phyloP scores from a whole-genome alignment of 2,113 vertebrate species.

The Oreochromis spilurus region DNA sequence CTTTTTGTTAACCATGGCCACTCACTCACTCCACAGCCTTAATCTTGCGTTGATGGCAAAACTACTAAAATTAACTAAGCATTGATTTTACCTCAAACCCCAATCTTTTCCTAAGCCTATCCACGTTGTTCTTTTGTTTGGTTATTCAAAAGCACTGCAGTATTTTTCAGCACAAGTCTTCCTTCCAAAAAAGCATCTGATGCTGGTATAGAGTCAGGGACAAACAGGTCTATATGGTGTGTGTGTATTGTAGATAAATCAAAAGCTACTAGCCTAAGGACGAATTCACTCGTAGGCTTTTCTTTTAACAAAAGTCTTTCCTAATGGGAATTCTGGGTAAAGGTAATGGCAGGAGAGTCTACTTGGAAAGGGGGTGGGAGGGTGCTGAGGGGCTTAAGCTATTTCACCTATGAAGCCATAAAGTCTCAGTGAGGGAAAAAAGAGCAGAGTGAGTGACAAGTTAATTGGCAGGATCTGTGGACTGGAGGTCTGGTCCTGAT shows the following conservation, averaged over 20 bases:
- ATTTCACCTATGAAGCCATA: slow-evolving; percentile 59
- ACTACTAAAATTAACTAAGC: not conserved
- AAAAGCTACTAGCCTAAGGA: not conserved
- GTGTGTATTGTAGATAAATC: not conserved
- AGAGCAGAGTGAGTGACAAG: slow-evolving; percentile 70
- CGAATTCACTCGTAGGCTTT: not conserved
- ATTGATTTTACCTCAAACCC: not conserved
- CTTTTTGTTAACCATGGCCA: not conserved
- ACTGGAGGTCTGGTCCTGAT: slow-evolving; percentile 61
- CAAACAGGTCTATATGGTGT: not conserved
- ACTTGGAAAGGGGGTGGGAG: not conserved
- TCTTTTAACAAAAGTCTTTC: not conserved
- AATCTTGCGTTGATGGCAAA: not conserved
- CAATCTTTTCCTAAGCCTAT: not conserved
- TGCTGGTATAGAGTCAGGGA: not conserved
- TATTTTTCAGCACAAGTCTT: not conserved
- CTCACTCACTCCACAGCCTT: not conserved
- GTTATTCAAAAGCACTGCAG: not conserved
- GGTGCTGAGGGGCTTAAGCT: slow-evolving; percentile 35
- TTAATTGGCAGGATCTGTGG: slow-evolving; percentile 70
- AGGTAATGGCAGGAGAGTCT: slow-evolving; percentile 41
- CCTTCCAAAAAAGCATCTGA: not conserved
- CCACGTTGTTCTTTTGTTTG: not conserved
- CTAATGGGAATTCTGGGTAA: slow-evolving; percentile 21
- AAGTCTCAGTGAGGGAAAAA: slow-evolving; percentile 45